phyloP scores from a whole-genome alignment of 92 coral and sea anemone genomes.

The Plumapathes pennacea region DNA sequence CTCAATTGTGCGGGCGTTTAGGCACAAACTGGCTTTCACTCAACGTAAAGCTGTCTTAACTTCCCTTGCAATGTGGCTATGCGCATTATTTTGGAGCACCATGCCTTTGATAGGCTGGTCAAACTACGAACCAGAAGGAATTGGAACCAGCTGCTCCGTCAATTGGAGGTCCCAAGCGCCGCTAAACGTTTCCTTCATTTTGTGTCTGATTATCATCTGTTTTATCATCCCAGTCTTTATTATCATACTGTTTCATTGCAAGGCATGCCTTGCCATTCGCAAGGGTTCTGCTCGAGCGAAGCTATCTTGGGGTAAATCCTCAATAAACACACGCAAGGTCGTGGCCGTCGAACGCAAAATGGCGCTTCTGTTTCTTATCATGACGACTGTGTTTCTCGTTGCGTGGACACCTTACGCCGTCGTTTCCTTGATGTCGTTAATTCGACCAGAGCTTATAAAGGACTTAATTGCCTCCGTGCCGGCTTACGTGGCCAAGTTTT shows the following conservation, averaged over 20 bases:
- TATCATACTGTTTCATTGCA: conserved; percentile 12
- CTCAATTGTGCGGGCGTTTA: conserved; percentile 18
- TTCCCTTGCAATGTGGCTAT: conserved; percentile 28
- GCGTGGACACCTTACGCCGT: conserved; percentile 49
- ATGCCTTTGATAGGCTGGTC: conserved; percentile 40
- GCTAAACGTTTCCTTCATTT: conserved; percentile 16
- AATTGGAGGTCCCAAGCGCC: conserved; percentile 22
- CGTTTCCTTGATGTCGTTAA: conserved; percentile 21
- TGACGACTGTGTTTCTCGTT: conserved; percentile 32
- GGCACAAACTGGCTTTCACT: too few species aligned
- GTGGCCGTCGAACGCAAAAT: conserved; percentile 20
- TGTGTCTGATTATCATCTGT: conserved; percentile 20
- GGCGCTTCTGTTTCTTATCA: conserved; percentile 11
- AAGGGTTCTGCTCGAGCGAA: conserved; percentile 23
- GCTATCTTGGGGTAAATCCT: conserved; percentile 21
- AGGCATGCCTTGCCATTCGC: conserved; percentile 7
- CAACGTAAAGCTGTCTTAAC: conserved; percentile 4
- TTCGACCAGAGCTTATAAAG: conserved; percentile 19
- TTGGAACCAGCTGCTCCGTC: conserved; percentile 37
- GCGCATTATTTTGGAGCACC: conserved; percentile 32
- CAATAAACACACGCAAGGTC: conserved; percentile 17
- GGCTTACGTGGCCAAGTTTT: conserved; percentile 31
- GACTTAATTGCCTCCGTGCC: conserved; percentile 22
- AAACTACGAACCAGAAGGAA: conserved; percentile 24
- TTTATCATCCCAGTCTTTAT: conserved; percentile 22